A percentile compares a stretch with the other conserved stretches of the same genome.
Evolutionary conservation across 2,888 invertebrate species (phyloP).

Genomic region (Hecatera dysodea): DNA sequence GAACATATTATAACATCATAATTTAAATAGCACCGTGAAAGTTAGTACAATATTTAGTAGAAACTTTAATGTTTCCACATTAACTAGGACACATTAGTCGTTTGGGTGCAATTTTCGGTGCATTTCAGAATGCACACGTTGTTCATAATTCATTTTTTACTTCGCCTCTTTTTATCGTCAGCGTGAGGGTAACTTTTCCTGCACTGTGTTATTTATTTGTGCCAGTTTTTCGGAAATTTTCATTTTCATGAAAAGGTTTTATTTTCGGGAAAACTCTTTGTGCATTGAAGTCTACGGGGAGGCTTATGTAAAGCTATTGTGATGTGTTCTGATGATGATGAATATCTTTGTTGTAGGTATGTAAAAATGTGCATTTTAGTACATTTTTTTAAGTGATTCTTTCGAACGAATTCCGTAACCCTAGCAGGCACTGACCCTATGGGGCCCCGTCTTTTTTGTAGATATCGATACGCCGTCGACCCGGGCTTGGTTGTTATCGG

Average conservation of each 20-base stretch:
- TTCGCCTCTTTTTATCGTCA: conserved; percentile 49
- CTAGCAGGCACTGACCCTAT: too few relatives aligned
- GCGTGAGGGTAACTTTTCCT: conserved; percentile 36
- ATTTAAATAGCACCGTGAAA: conserved; percentile 15
- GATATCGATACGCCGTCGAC: too few relatives aligned
- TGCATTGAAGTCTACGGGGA: conserved; percentile 1
- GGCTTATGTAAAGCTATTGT: too few relatives aligned
- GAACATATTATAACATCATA: too few relatives aligned
- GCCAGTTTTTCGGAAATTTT: conserved; percentile 37
- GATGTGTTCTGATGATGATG: not conserved
- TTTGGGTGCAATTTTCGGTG: conserved; percentile 55
- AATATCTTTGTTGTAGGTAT: not conserved
- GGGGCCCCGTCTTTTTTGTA: too few relatives aligned
- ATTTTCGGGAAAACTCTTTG: not conserved
- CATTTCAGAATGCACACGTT: conserved; percentile 38
- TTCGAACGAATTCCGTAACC: too few relatives aligned
- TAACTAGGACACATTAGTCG: conserved; percentile 55
- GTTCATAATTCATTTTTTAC: conserved; percentile 53
- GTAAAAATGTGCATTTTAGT: too few relatives aligned
- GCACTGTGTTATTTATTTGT: conserved; percentile 49
- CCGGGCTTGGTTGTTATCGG: too few relatives aligned
- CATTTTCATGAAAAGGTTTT: not conserved
- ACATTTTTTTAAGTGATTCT: too few relatives aligned
- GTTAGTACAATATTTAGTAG: conserved; percentile 35
- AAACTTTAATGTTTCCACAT: conserved; percentile 41